Base-by-base conservation (phyloP, 2,888 invertebrate species). In the Drosophila paranaensis region DNA sequence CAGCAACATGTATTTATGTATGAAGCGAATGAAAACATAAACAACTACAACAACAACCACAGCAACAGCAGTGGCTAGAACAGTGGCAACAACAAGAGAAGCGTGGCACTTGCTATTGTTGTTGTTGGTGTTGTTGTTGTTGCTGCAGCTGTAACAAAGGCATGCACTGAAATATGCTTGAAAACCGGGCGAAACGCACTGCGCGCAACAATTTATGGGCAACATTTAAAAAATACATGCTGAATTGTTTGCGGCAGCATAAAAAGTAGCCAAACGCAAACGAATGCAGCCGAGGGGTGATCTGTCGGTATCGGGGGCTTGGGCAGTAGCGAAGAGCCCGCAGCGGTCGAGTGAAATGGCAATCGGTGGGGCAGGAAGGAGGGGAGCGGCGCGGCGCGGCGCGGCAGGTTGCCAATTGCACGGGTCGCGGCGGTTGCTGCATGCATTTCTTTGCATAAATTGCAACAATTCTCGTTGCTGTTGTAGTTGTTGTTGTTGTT, bases 201-300 rank as follows among this genome's bases (percentile, higher is more conserved):
- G 90, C 57, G 86, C 76, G 75, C 83, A 90, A 79, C 83, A 88
- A 88, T 88, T 88, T 88, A 88, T 88, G 90, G 78, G 87, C 81
- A 90, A 88, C 90, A 90, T 90, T 90, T 79, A 90, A 86, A 77
- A 86, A 83, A 88, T 79, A 85, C 84, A 84, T 73, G 71, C 84
- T 75, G 84, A 81, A 86, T 84, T 84, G 84, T 84, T 84, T 84
- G 84, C 88, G 88, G 84, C 84, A 80, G 84, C 78, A 84, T 82
- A 87, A 84, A 84, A 84, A 87, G 86, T 83, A 87, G 74, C 81
- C 74, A 81, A 76, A 72, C 65, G 69, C 48, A 27, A 54, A 35
- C 42, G 56, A 53, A 39, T 54, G 54, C 27, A 40, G 40, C 40
- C 43, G 16, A 45, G 30, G 43, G 43, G 56, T 14, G n/a, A 39